phyloP scores from a whole-genome alignment of 2,113 vertebrate genomes.

The Melanocharis versteri region DNA sequence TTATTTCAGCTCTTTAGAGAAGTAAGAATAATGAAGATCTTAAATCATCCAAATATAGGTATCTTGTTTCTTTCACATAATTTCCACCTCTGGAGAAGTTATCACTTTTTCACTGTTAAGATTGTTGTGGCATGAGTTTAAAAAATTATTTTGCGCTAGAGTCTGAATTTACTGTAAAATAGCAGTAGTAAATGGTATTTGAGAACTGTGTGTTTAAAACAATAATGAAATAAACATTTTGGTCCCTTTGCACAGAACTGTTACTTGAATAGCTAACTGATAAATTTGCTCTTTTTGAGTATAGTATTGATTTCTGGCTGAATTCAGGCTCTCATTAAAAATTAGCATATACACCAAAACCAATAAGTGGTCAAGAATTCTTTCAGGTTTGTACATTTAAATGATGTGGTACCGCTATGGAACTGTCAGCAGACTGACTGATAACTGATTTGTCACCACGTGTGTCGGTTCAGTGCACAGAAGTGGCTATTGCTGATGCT shows the following conservation, averaged over 20 bases:
- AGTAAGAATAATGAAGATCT: constrained; percentile 99
- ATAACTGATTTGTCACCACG: background rate
- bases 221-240: background rate
- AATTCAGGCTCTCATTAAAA: background rate
- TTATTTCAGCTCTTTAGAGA: constrained; percentile 94
- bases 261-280: background rate
- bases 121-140: background rate
- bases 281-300: background rate
- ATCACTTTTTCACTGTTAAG: background rate
- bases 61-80: constrained; percentile 28
- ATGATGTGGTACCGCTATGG: background rate
- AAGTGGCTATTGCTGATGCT: background rate
- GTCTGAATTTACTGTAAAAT: background rate
- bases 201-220: background rate
- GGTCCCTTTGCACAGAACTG: background rate
- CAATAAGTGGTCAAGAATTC: background rate
- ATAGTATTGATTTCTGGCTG: background rate
- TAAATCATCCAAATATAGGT: constrained; percentile 99
- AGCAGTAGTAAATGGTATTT: background rate
- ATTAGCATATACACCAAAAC: background rate
- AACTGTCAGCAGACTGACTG: background rate
- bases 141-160: background rate
- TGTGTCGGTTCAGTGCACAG: background rate
- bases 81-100: background rate
- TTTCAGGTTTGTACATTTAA: background rate